Evolutionary conservation across 2,888 invertebrate genomes (phyloP).

Genomic region (Lagria hirta): DNA sequence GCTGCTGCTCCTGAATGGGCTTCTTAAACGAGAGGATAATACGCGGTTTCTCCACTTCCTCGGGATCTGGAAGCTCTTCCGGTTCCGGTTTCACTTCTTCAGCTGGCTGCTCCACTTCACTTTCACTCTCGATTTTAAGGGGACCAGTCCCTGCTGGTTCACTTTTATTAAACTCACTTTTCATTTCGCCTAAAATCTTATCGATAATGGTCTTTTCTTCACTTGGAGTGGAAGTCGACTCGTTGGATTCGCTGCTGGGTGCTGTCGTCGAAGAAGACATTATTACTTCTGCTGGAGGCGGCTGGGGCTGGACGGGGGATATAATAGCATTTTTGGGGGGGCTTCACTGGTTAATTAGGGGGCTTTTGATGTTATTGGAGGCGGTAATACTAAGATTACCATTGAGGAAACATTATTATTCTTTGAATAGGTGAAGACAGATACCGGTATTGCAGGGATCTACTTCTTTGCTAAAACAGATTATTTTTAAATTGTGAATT

Average conservation of each 20-base stretch:
- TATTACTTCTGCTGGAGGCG: too few relatives aligned
- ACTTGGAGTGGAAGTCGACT: constrained; percentile 5
- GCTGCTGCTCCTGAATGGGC: constrained; percentile 37
- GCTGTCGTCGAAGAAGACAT: too few relatives aligned
- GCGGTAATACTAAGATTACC: too few relatives aligned
- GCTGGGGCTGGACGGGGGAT: too few relatives aligned
- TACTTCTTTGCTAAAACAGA: too few relatives aligned
- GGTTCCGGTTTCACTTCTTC: constrained; percentile 9
- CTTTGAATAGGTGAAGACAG: too few relatives aligned
- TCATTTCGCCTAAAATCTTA: constrained; percentile 50
- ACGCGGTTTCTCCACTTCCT: constrained; percentile 26
- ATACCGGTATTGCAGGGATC: too few relatives aligned
- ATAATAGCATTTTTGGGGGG: too few relatives aligned
- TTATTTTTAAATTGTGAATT: too few relatives aligned
- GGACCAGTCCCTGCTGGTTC: constrained; percentile 40
- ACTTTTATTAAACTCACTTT: constrained; percentile 47
- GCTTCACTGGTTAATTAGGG: too few relatives aligned
- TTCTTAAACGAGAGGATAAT: constrained; percentile 34
- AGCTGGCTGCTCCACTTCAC: constrained; percentile 9
- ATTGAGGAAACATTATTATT: too few relatives aligned
- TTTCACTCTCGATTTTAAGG: constrained; percentile 8
- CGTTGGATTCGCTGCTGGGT: constrained; percentile 16
- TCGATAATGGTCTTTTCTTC: constrained; percentile 39
- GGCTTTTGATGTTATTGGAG: too few relatives aligned
- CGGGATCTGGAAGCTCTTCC: constrained; percentile 25